Conservation (phyloP, 1,140 invertebrate genomes). For the Saccostrea cuccullata region DNA sequence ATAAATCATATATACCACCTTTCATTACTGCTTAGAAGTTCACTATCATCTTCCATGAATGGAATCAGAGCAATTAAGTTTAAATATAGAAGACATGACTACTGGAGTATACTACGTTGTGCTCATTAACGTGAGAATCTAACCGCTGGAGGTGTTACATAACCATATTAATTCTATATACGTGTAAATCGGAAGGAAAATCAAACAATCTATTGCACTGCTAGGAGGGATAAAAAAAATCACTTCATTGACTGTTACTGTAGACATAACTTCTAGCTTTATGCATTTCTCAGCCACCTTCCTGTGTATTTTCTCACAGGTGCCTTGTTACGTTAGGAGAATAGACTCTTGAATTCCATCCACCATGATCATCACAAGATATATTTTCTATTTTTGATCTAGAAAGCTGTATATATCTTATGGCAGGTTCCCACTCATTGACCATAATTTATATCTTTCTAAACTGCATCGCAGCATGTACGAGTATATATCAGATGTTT, state of each 20-base stretch:
- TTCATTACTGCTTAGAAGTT: not conserved
- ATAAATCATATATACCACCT: constrained; percentile 14
- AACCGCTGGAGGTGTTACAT: constrained; percentile 22
- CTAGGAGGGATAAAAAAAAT: constrained; percentile 13
- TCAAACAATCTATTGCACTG: constrained; percentile 27
- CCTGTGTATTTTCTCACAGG: constrained; percentile 27
- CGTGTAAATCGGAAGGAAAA: constrained; percentile 26
- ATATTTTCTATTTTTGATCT: not conserved
- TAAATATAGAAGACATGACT: not conserved
- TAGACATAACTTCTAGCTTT: not conserved
- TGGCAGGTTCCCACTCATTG: not conserved
- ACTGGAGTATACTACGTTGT: not conserved
- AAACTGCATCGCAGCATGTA: no score
- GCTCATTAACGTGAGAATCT: constrained; percentile 9
- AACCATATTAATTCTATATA: constrained; percentile 35
- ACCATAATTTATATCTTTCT: not conserved
- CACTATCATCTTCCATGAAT: not conserved
- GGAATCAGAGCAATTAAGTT: constrained; percentile 12
- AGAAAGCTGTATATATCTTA: not conserved
- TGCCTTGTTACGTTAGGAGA: not conserved
- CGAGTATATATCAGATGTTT: no score
- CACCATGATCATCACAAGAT: not conserved
- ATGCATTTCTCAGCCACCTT: not conserved
- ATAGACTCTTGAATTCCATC: not conserved
- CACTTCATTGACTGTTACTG: not conserved